These are phyloP conservation scores for Bufo gargarizans DNA, from an alignment of 2,113 vertebrate species.

Conservation along the genomic window DNA sequence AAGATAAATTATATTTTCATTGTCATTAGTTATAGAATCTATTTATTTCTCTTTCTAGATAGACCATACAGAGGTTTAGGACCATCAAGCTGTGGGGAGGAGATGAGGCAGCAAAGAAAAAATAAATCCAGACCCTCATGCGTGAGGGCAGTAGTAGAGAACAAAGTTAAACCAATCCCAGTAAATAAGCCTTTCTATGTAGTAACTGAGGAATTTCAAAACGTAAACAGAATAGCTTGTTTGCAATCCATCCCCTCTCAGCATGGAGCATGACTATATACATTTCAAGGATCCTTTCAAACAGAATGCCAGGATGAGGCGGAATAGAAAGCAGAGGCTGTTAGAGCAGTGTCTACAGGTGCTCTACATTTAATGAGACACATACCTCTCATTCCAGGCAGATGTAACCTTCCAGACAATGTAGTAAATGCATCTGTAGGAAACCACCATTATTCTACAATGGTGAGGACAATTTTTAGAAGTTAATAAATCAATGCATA, in stretches of 20 bases:
- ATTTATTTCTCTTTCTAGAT: not conserved
- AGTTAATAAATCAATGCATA: not conserved
- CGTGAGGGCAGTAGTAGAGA: not conserved
- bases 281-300: slow-evolving; percentile 49
- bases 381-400: slow-evolving; percentile 50
- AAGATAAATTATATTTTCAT: not conserved
- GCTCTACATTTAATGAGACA: slow-evolving; percentile 17
- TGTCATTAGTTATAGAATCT: not conserved
- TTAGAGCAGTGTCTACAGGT: slow-evolving; percentile 34
- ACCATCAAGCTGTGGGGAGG: not conserved
- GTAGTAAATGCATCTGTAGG: not conserved
- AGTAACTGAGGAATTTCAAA: slow-evolving; percentile 25
- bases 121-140: not conserved
- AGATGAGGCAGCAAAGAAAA: not conserved
- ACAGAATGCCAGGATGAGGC: slow-evolving; percentile 36
- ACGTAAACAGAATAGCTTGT: slow-evolving; percentile 45
- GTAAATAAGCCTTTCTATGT: not conserved
- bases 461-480: not conserved
- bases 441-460: slow-evolving; percentile 1
- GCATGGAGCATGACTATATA: slow-evolving; percentile 7
- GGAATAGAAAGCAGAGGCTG: slow-evolving; percentile 44
- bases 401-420: not conserved
- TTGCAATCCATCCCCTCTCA: slow-evolving; percentile 41
- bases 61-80: not conserved
- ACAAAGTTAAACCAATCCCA: not conserved